Conservation (phyloP, 2,797 vertebrate genomes). For the Erethizon dorsatum region DNA sequence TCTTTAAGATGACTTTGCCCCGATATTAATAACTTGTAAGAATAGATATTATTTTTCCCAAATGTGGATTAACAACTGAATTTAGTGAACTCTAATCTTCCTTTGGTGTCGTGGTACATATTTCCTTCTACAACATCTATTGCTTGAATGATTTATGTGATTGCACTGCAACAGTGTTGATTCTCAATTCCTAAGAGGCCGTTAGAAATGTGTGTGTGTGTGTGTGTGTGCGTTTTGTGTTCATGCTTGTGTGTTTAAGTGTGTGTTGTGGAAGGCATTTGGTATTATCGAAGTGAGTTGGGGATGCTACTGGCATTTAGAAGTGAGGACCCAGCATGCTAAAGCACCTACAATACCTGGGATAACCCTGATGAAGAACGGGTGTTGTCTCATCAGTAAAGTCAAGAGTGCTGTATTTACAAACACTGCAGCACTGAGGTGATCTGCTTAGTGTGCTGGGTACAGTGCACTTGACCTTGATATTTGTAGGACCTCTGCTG, state of each 20-base stretch:
- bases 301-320: background rate
- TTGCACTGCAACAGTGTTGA: background rate
- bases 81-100: background rate
- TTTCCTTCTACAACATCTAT: background rate
- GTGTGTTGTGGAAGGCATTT: background rate
- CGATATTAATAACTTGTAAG: background rate
- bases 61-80: background rate
- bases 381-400: background rate
- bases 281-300: background rate
- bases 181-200: background rate
- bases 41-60: conserved; percentile 20
- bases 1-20: conserved; percentile 33
- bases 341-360: background rate
- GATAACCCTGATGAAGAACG: background rate
- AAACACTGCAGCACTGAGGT: background rate
- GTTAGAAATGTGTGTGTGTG: background rate
- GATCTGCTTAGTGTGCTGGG: background rate
- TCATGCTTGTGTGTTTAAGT: background rate
- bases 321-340: background rate
- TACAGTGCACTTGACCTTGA: background rate
- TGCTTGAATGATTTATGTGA: background rate
- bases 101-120: background rate
- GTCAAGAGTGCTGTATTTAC: background rate
- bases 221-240: background rate
- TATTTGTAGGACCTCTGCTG: background rate